Base-by-base conservation (phyloP, 2,888 invertebrate species). In the Chloroclysta siterata region DNA sequence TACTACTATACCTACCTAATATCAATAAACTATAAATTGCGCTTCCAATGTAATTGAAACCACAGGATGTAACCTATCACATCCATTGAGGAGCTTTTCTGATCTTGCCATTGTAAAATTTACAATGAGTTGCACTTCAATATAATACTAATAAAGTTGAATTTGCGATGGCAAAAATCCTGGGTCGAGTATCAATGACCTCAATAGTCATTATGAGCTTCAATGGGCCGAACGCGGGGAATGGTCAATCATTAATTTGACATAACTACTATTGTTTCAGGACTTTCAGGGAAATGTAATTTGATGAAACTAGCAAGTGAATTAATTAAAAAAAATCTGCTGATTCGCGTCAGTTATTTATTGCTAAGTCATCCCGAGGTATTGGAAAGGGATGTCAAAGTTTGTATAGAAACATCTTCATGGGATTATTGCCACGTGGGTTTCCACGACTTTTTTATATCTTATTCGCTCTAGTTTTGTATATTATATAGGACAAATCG, bases 1-100 rank as follows among this genome's bases (percentile, higher is more conserved):
- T 42, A 14, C 2, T 22, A 28, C 22, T 36, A 33, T 51, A 14
- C n/a, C n/a, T 29, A 14, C 33, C 29, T 65, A 51, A 39, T 79
- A 86, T 83, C 81, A 85, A 84, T 86, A 83, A 82, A 85, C 81
- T 75, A 82, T 81, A 81, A 85, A 84, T 80, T 85, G 83, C 80
- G 80, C 78, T 83, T 78, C 70, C 80, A 79, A 81, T 83, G 88
- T 88, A 90, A 90, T 88, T 90, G 84, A 89, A 85, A 81, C 88
- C 81, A 82, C 90, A 90, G 90, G 90, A 90, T 88, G 89, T 84
- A 81, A 78, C 87, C 84, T 84, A 89, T 91, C 85, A 84, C 79
- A 81, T 77, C 78, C 85, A 87, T 87, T 88, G 81, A 87, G 77
- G 63, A 85, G 83, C 84, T 84, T 87, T 87, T 83, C 82, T 82